Base-by-base conservation (phyloP, 2,797 vertebrate species). In the Chrysocyon brachyurus region DNA sequence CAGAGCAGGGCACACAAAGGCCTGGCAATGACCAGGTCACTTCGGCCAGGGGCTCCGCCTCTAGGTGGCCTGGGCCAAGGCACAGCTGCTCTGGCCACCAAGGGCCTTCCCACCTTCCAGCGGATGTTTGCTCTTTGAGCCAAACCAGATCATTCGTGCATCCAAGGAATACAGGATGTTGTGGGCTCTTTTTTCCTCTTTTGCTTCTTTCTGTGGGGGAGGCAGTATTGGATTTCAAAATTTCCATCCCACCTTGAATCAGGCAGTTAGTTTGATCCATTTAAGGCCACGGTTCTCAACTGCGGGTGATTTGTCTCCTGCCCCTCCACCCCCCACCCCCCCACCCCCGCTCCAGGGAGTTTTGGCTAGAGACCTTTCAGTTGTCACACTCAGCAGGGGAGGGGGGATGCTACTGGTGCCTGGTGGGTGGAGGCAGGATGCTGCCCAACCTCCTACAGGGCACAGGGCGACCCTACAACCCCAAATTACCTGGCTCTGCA, bases 381-480 rank as follows among this genome's bases (percentile, higher is more conserved):
- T 46, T 54, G 70, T 31, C 72, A 10, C 8, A 16, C 6, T 15
- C 11, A n/a, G 59, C 26, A 16, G 17, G 70, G n/a, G 15, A 2
- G 3, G 3, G 2, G 24, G 33, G 22, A 6, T 1, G 2, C 9
- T 8, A 21, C 28, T 4, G 31, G 40, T 17, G 24, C 17, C 31
- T 1, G 28, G 10, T 0, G 21, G 49, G 31, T 9, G 7, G 78
- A 79, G 14, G 57, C 63, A 15, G 72, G 46, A 24, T 0, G 28
- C 33, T 16, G n/a, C 14, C 22, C 0, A 59, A 31, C 26, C 22
- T 1, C 2, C 46, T 0, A 3, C 2, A 7, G 31, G 0, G 28
- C 63, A 5, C 16, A 63, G 61, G 26, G 26, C 0, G 0, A 24
- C 21, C 85, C n/a, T 15, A 1, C 33, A 15, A 28, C 31, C 33